These are phyloP conservation scores for Lepidocolaptes lacrymiger DNA, from an alignment of 2,797 vertebrate species.

Conservation along the genomic window DNA sequence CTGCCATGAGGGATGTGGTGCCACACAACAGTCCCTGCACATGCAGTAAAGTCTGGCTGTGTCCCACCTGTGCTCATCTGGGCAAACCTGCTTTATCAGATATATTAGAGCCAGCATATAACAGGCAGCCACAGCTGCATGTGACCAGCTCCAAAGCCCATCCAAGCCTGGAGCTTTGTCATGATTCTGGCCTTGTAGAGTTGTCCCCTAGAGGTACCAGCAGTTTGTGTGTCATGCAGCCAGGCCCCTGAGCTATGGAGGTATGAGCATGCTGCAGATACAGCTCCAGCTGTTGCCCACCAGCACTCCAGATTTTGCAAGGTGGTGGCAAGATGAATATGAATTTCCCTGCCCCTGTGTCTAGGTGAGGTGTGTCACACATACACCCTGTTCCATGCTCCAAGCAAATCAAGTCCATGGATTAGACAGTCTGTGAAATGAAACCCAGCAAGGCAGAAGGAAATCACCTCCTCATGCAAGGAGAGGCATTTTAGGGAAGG, in stretches of 20 bases:
- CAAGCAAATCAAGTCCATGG: background rate
- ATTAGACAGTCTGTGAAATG: background rate
- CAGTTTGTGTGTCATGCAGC: background rate
- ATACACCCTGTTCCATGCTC: background rate
- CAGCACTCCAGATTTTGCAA: background rate
- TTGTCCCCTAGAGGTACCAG: background rate
- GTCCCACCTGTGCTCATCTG: background rate
- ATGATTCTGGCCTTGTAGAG: background rate
- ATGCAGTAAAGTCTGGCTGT: background rate
- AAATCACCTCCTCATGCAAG: background rate
- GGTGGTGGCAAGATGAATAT: background rate
- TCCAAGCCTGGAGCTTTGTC: background rate
- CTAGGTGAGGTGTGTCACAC: background rate
- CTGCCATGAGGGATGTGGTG: background rate
- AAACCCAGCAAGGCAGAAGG: background rate
- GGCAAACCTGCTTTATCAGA: background rate
- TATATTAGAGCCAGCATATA: background rate
- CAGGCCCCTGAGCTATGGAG: background rate
- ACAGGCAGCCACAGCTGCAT: rapidly evolving
- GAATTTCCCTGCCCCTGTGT: rapidly evolving
- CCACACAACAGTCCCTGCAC: background rate
- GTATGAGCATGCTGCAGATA: background rate
- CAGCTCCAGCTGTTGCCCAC: background rate
- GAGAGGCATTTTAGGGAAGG: background rate
- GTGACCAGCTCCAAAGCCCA: background rate